Evolutionary conservation across 2,888 invertebrate genomes (phyloP), one percentile per base, ranked within the genome.

Genomic region (Tenthredo notha): DNA sequence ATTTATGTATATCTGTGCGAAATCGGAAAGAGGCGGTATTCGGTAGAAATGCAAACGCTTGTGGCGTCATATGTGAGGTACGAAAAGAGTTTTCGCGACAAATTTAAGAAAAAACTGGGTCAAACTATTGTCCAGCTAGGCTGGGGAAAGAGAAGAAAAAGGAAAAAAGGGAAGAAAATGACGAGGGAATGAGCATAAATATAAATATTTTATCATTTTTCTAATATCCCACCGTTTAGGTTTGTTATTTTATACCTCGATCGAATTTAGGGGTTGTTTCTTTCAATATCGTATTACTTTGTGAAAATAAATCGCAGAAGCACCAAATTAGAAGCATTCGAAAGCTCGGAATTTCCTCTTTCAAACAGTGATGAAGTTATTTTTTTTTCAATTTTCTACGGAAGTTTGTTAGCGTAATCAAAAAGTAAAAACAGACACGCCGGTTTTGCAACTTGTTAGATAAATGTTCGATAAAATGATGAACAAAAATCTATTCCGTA

Each of bases 91-190:
- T 78, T 33, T 6, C 9, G 7, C 85, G n/a, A 86, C 86, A 87
- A 87, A 89, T 89, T 87, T 86, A 86, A 86, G 82, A 86, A 88
- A 88, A 88, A 89, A 89, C 86, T 89, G 74, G 89, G 89, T 87
- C 78, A 33, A 78, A 54, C 78, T 33, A 25, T 7, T 37, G 65
- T 58, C 25, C 37, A 85, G 75, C 87, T 88, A 88, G 37, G n/a
- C n/a, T 70, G 18, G 54, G 7, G 47, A 33, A 21, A 18, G 50
- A 7, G 7, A 37, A 37, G 7, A 37, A 37, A 50, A 33, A 50
- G 29, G 1, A 37, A 37, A 37, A 37, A 37, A 37, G 7, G 0
- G 6, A n/a, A 21, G 7, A 29, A 67, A 67, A 67, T 67, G 25
- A 67, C 18, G 25, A 67, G 12, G 33, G 15, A 47, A 47, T 47